phyloP scores from a whole-genome alignment of 1,140 invertebrate genomes.

The Steinernema khuongi region DNA sequence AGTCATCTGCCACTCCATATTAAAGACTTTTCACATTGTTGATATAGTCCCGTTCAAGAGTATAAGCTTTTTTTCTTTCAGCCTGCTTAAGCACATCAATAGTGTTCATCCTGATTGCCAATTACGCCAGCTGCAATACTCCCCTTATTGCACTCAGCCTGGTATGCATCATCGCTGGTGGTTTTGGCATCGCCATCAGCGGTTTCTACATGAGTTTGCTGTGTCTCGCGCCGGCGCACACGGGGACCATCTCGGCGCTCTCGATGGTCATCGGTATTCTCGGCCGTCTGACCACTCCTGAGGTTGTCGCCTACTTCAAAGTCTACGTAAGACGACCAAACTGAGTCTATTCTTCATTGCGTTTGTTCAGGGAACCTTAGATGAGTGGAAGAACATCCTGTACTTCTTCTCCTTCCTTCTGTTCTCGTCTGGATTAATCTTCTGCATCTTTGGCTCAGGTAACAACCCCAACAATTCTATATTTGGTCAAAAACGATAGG shows the following conservation, averaged over 20 bases:
- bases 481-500: not conserved
- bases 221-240: constrained; percentile 40
- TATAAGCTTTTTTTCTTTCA: constrained; percentile 19
- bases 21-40: no score
- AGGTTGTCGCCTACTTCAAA: constrained; percentile 39
- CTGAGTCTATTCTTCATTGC: not conserved
- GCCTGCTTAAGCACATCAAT: constrained; percentile 32
- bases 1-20: no score
- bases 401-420: constrained; percentile 35
- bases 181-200: constrained; percentile 37
- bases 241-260: constrained; percentile 42
- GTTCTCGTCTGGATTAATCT: constrained; percentile 32
- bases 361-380: constrained; percentile 37
- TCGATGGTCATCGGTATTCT: constrained; percentile 38
- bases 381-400: constrained; percentile 42
- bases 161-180: constrained; percentile 36
- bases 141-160: constrained; percentile 32
- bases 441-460: constrained; percentile 45
- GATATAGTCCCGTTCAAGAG: not conserved
- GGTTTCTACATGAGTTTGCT: constrained; percentile 47
- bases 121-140: constrained; percentile 28
- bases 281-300: constrained; percentile 34
- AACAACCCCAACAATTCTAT: constrained; percentile 8
- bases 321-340: constrained; percentile 21
- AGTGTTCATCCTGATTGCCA: constrained; percentile 31